These are phyloP conservation scores for Prionace glauca DNA, from an alignment of 2,797 vertebrate genomes.

Conservation along the genomic window DNA sequence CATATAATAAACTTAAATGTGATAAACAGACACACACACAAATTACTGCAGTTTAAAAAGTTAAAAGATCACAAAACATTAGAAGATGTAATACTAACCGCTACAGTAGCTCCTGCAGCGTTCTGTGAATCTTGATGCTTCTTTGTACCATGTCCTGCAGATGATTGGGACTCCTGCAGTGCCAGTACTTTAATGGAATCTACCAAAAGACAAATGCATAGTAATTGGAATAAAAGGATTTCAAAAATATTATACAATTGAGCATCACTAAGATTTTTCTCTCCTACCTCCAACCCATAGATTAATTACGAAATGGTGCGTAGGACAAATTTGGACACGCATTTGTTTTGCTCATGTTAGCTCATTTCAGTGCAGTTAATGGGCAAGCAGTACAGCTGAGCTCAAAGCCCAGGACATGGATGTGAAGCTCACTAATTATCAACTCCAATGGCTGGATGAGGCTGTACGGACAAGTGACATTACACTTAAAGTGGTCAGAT, in stretches of 20 bases:
- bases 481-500: too few species aligned
- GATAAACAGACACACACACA: background rate
- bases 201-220: background rate
- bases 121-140: background rate
- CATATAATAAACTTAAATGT: background rate
- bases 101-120: background rate
- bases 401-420: background rate
- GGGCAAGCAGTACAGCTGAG: background rate
- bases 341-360: background rate
- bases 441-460: background rate
- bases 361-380: background rate
- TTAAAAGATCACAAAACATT: background rate
- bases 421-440: background rate
- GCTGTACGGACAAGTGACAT: too few species aligned
- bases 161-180: background rate
- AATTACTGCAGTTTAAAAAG: background rate
- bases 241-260: background rate
- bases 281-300: background rate
- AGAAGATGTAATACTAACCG: background rate
- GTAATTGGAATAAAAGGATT: background rate
- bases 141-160: background rate
- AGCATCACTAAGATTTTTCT: background rate
- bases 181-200: background rate
- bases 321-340: background rate
- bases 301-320: too few species aligned